These are phyloP conservation scores for Morbakka virulenta DNA, from an alignment of 30 jellyfish, hydroid and myxozoan species.

Conservation along the genomic window DNA sequence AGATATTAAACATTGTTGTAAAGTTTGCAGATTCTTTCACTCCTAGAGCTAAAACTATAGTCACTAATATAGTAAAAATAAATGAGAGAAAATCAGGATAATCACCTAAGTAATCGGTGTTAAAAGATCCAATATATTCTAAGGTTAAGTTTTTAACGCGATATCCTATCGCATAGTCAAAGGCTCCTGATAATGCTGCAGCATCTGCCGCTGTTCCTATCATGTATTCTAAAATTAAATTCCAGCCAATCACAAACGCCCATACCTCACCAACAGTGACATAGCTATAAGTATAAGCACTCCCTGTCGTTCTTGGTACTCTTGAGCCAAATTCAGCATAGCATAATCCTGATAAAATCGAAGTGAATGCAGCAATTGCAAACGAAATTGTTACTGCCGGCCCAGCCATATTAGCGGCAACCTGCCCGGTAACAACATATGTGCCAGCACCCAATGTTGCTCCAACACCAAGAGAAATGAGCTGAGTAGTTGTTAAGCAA, in stretches of 20 bases:
- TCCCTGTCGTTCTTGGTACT: conserved; percentile 98
- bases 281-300: conserved; percentile 98
- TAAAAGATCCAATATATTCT: conserved; percentile 74
- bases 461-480: conserved; percentile 96
- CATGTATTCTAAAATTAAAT: conserved; percentile 94
- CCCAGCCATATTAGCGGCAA: conserved; percentile 99
- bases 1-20: conserved; percentile 81
- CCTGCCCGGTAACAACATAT: conserved; percentile 99
- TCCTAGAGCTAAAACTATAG: conserved; percentile 90
- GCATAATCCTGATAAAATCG: conserved; percentile 93
- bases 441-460: conserved; percentile 99
- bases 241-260: conserved; percentile 99
- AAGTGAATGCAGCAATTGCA: conserved; percentile 97
- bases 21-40: conserved; percentile 93
- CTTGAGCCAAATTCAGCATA: conserved; percentile 99
- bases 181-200: conserved; percentile 97
- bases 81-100: conserved; percentile 93
- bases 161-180: conserved; percentile 95
- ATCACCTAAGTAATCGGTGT: conserved; percentile 90
- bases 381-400: conserved; percentile 97
- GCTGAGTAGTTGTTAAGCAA: conserved; percentile 85
- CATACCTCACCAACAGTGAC: conserved; percentile 99
- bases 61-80: conserved; percentile 76
- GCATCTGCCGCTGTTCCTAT: conserved; percentile 99
- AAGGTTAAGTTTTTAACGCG: conserved; percentile 79